Base-by-base conservation (phyloP, 2,888 invertebrate genomes). In the Gastracanthus pulcherrimus region DNA sequence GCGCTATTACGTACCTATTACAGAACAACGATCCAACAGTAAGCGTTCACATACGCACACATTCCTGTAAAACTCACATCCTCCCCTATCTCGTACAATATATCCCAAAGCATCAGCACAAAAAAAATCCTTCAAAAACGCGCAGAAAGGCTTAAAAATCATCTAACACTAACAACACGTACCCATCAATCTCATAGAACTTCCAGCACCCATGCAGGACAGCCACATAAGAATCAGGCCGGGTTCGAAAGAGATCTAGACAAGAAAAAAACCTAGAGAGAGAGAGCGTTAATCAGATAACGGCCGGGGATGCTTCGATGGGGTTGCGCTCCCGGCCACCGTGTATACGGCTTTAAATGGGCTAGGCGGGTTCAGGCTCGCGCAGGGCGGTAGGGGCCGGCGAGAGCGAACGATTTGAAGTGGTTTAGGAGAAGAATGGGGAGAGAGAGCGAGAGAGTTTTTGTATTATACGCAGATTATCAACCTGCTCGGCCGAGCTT, bases 381-480 rank as follows among this genome's bases (percentile, higher is more conserved):
- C n/a, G 4, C 36, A 19, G 13, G 13, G 83, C 81, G 78, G 78
- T 78, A 77, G 78, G 74, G 70, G 82, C 38, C 69, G 45, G 36
- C 67, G n/a, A 48, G 9, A 19, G 11, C 60, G 84, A 82, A 76
- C 86, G 88, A 88, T 89, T 89, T 87, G 86, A 88, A 89, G 88
- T 87, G 87, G 88, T 80, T 89, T 88, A 88, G 86, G n/a, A 87
- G 86, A 86, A 87, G 87, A 86, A 88, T 84, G 84, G 76, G 5
- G 69, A 26, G 72, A 31, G 74, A 83, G 85, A 83, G 82, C 83
- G 84, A 84, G 86, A 85, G 89, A 88, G 88, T 89, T 89, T 89
- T 89, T 88, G 87, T 89, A 90, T 90, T 90, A 89, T 89, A 88
- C 88, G 89, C 87, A 90, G 91, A 91, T 91, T 91, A 91, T 91